Base-by-base conservation (phyloP, 2,888 invertebrate species). In the Rhimphoctona megacephalus region DNA sequence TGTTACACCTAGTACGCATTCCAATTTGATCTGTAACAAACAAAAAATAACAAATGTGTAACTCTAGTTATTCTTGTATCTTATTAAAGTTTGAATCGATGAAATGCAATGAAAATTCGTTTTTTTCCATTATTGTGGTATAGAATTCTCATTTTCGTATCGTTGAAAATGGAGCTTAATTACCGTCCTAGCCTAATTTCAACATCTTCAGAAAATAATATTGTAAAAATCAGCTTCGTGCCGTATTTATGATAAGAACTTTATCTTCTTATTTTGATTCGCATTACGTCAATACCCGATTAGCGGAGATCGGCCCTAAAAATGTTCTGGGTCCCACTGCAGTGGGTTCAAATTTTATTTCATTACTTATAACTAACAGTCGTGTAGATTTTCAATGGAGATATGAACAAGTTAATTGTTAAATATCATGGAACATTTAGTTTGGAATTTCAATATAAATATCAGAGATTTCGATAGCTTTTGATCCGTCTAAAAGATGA, bases 1-100 rank as follows among this genome's bases (percentile, higher is more conserved):
- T n/a, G 99, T 99, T 93, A 99, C 96, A 90, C 99, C 99, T 92
- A 99, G 96, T 85, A 99, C 98, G 92, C 97, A 96, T 96, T 99
- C 99, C 95, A 99, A 96, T 94, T 98, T 98, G 93, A 99, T 98
- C 99, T 99, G 96, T 83, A 96, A 96, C 90, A 93, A 94, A 79
- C 33, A 69, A 39, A 30, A 49, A 61, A 76, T 11, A 33, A 61
- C 1, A 39, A 66, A 43, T 66, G 1, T 49, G 49, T 7, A 72
- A 14, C 9, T 30, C 30, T n/a, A 81, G 54, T 52, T 25, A 39
- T 36, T 52, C 49, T 69, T 49, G 6, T 61, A 22, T 30, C 49
- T 30, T 66, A 9, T 36, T 7, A n/a, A 36, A 66, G 66, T 66
- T 66, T 4, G 5, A 17, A 46, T 46, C 46, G 46, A 46, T 46